phyloP scores from a whole-genome alignment of 1,140 invertebrate species.

The Temnothorax longispinosus region DNA sequence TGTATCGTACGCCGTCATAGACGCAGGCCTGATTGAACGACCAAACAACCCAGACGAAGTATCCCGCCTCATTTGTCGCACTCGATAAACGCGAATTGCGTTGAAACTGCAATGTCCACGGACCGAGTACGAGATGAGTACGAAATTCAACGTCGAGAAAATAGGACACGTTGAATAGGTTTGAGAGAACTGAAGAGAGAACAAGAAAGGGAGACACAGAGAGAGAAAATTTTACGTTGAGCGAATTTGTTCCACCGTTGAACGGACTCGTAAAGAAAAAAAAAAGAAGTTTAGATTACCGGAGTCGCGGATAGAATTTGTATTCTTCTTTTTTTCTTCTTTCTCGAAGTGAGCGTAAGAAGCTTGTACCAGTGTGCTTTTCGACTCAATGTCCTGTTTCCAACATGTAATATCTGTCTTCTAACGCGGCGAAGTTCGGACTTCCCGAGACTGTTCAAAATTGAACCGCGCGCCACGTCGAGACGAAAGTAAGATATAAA shows the following conservation, averaged over 20 bases:
- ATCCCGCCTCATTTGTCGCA: conserved; percentile 56
- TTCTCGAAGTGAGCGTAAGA: conserved; percentile 1
- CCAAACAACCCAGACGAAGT: conserved; percentile 57
- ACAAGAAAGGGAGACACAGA: not conserved
- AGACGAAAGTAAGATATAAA: conserved; percentile 51
- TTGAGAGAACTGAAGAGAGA: not conserved
- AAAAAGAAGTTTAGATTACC: conserved; percentile 54
- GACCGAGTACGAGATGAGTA: conserved; percentile 60
- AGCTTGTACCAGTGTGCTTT: conserved; percentile 51
- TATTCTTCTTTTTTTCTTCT: not conserved
- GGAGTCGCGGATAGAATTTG: conserved; percentile 44
- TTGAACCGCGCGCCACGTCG: conserved; percentile 20
- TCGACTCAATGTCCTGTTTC: conserved; percentile 47
- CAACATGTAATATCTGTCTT: conserved; percentile 58
- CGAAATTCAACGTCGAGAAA: conserved; percentile 55
- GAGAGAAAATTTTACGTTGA: conserved; percentile 12
- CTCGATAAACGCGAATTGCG: conserved; percentile 71
- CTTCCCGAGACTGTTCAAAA: conserved; percentile 29
- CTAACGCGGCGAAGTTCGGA: conserved; percentile 16
- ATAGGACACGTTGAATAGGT: conserved; percentile 31
- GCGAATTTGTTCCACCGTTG: conserved; percentile 50
- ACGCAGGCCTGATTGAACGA: conserved; percentile 63
- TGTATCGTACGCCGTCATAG: conserved; percentile 55
- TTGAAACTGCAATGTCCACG: conserved; percentile 59
- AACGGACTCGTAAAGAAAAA: conserved; percentile 33